Evolutionary conservation across 1,140 invertebrate species (phyloP).

Genomic region (Diorhabda elongata): DNA sequence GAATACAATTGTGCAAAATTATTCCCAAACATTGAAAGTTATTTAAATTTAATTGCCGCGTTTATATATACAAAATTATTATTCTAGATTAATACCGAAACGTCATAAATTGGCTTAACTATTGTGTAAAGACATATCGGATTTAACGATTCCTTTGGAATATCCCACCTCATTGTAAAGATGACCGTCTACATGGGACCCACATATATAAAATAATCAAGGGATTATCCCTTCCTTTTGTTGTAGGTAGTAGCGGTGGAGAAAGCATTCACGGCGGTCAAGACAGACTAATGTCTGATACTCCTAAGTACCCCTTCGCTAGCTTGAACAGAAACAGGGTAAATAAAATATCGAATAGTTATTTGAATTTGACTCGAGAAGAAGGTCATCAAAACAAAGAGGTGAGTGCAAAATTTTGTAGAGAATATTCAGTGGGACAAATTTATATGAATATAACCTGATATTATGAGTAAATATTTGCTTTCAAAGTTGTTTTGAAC

Average conservation of each 20-base stretch:
- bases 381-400: slow-evolving; percentile 36
- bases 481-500: no score
- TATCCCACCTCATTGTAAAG: no score
- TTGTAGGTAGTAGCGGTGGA: slow-evolving; percentile 45
- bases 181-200: no score
- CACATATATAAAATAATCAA: not conserved
- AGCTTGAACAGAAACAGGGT: slow-evolving; percentile 37
- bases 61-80: no score
- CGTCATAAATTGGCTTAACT: no score
- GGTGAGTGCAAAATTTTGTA: slow-evolving; percentile 40
- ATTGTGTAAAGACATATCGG: no score
- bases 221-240: not conserved
- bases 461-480: no score
- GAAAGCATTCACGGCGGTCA: slow-evolving; percentile 41
- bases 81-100: no score
- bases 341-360: slow-evolving; percentile 51
- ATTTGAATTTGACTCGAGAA: slow-evolving; percentile 51
- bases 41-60: no score
- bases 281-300: slow-evolving; percentile 32
- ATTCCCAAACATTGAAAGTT: no score
- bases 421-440: not conserved
- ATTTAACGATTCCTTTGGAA: no score
- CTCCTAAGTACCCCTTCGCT: slow-evolving; percentile 29
- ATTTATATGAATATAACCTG: not conserved
- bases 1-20: no score